Conservation (phyloP, 2,888 invertebrate genomes). For the Allygus modestus region DNA sequence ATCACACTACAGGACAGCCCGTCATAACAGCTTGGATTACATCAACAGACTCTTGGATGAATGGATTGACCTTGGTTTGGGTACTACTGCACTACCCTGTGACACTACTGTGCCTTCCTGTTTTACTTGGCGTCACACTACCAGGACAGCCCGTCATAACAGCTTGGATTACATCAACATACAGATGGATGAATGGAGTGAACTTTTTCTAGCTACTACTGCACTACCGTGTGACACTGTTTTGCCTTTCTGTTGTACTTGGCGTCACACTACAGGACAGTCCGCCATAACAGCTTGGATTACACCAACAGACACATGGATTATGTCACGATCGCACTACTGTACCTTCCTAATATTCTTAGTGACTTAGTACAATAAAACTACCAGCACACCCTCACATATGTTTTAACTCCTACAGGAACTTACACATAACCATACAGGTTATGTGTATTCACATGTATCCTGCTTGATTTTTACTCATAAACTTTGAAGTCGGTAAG, state of each 20-base stretch:
- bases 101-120: not conserved
- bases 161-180: conserved; percentile 51
- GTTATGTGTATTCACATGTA: too few species aligned
- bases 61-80: conserved; percentile 25
- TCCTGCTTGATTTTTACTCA: too few species aligned
- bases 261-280: not conserved
- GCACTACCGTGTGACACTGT: not conserved
- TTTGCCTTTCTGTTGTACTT: not conserved
- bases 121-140: not conserved
- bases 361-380: too few species aligned
- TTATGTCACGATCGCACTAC: not conserved
- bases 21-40: conserved; percentile 37
- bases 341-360: not conserved
- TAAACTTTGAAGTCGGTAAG: too few species aligned
- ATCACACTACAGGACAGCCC: not conserved
- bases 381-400: too few species aligned
- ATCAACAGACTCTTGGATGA: conserved; percentile 41
- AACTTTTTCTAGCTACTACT: conserved; percentile 22
- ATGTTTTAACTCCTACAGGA: too few species aligned
- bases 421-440: too few species aligned
- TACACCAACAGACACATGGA: conserved; percentile 44
- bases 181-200: conserved; percentile 49
- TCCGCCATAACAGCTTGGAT: conserved; percentile 34
- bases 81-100: not conserved
- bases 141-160: not conserved